Evolutionary conservation across 2,113 vertebrate genomes (phyloP), one percentile per base, ranked within the genome.

Genomic region (Muntiacus reevesi): DNA sequence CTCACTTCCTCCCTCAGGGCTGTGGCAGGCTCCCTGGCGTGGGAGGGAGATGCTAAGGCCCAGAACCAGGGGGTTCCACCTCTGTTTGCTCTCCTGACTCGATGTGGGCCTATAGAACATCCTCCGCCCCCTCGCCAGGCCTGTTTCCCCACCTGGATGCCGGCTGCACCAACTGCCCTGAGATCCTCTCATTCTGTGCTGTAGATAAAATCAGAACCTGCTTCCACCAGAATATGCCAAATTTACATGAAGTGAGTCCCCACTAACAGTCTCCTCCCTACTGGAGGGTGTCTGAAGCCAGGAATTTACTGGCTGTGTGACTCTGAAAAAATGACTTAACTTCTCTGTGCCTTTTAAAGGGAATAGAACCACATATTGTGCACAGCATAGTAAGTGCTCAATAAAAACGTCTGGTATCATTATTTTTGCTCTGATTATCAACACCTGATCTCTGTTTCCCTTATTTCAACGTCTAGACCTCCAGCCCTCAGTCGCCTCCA

Each of bases 301-400:
- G 5, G 19, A 36, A 59, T 43, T 88, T 40, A 27, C 30, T 43
- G 28, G 54, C 71, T 82, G 30, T 45, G n/a, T 5, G 54, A 47
- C 88, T 79, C 30, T 43, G 19, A 90, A 28, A 15, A 13, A 86
- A 59, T 8, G 28, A 6, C 54, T 74, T 33, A 78, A 33, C 74
- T 27, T 87, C 74, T 92, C 93, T 60, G 87, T n/a, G 62, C 30
- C 55, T 74, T 78, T 89, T 89, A 81, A 78, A 91, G 43, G 30
- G 40, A 43, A 54, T 14, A 83, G 79, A 82, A 52, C 36, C 25
- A 59, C 12, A 16, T 21, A 57, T 14, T 62, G 6, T 4, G 16
- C 14, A 28, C 7, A 33, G n/a, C 25, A 57, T 36, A 30, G 16
- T 79, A 82, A 81, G 36, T 79, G 27, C 43, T 74, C 74, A 59